A percentile compares a stretch with the other conserved stretches of the same genome.
These are phyloP conservation scores for Macropis europaea DNA, from an alignment of 2,888 invertebrate genomes.

Conservation along the genomic window DNA sequence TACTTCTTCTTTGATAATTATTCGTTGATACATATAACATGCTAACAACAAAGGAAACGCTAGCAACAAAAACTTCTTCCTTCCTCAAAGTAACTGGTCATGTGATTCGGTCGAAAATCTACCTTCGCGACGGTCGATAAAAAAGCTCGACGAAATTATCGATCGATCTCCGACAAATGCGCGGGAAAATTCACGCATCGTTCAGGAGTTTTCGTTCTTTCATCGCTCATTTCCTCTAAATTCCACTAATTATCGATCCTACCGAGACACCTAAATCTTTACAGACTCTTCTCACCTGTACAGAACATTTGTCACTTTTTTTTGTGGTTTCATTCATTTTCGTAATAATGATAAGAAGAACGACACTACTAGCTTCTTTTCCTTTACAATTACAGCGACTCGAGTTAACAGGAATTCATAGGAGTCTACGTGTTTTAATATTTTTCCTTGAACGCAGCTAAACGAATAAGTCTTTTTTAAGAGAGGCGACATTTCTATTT, in stretches of 20 bases:
- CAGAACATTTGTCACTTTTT: conserved; percentile 47
- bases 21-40: conserved; percentile 20
- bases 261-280: conserved; percentile 26
- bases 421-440: conserved; percentile 31
- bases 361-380: conserved; percentile 41
- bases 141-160: conserved; percentile 10
- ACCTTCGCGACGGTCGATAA: not conserved
- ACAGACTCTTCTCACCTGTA: conserved; percentile 54
- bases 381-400: conserved; percentile 39
- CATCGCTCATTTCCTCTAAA: conserved; percentile 17
- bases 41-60: too few species aligned
- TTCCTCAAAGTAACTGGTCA: too few species aligned
- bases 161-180: not conserved
- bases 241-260: conserved; percentile 6
- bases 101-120: conserved; percentile 11
- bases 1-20: not conserved
- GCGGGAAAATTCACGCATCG: not conserved
- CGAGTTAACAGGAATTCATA: conserved; percentile 43
- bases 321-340: not conserved
- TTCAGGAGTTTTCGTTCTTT: conserved; percentile 19
- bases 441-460: conserved; percentile 25
- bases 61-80: too few species aligned
- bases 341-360: conserved; percentile 35
- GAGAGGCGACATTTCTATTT: conserved; percentile 1
- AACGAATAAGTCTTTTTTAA: conserved; percentile 20